Conservation (phyloP, 2,113 vertebrate genomes). For the Lepus europaeus region DNA sequence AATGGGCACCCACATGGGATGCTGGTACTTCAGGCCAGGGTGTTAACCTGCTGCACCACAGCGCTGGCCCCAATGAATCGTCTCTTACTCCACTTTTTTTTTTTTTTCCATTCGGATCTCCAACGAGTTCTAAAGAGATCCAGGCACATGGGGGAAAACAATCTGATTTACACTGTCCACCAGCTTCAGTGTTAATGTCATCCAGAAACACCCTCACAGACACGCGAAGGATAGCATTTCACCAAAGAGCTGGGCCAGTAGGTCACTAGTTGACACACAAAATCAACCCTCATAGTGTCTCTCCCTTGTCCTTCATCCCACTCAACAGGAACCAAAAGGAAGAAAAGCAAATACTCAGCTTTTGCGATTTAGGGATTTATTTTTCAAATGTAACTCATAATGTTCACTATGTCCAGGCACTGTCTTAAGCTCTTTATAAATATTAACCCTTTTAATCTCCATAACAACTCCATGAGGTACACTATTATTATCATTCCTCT, state of each 20-base stretch:
- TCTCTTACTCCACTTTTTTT: not conserved
- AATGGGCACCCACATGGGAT: too few relatives aligned
- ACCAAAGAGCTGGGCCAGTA: not conserved
- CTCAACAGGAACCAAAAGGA: not conserved
- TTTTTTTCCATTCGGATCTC: not conserved
- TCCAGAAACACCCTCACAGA: not conserved
- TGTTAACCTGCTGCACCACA: too few relatives aligned
- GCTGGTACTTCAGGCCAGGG: too few relatives aligned
- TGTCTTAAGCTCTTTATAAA: not conserved
- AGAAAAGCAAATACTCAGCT: not conserved
- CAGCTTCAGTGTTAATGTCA: slow-evolving; percentile 5
- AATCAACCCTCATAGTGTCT: slow-evolving; percentile 9
- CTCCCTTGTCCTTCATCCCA: not conserved
- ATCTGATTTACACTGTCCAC: not conserved
- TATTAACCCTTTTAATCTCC: not conserved
- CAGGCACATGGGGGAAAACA: not conserved
- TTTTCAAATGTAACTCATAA: slow-evolving; percentile 42
- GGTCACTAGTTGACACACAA: not conserved
- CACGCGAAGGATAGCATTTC: not conserved
- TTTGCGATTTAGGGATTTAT: not conserved
- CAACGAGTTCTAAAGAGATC: not conserved
- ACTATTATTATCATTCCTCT: not conserved
- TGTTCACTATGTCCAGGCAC: not conserved
- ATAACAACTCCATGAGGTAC: not conserved
- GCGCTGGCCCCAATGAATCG: too few relatives aligned